Conservation (phyloP, 2,888 invertebrate species). For the Phengaris alcon region DNA sequence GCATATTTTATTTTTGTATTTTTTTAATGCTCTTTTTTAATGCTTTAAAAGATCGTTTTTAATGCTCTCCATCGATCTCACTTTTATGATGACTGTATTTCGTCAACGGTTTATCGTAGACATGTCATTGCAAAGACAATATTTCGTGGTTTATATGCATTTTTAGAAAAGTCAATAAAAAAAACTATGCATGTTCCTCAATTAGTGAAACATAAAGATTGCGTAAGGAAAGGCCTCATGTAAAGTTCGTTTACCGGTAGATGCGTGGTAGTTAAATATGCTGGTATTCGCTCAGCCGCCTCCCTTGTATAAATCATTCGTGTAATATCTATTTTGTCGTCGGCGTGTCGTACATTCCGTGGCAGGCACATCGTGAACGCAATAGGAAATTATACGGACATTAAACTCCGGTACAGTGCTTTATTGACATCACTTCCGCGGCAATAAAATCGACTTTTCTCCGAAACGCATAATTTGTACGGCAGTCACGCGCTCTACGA, state of each 20-base stretch:
- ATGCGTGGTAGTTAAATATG: not conserved
- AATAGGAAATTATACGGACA: conserved; percentile 72
- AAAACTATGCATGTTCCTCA: not conserved
- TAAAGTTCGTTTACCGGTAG: not conserved
- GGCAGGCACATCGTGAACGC: conserved; percentile 62
- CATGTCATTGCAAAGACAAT: no score
- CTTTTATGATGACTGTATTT: no score
- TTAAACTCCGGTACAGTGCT: conserved; percentile 73
- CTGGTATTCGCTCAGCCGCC: not conserved
- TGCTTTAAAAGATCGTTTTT: no score
- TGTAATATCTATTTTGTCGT: conserved; percentile 26
- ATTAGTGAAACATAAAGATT: conserved; percentile 9
- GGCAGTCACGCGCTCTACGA: conserved; percentile 75
- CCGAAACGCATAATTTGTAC: conserved; percentile 78
- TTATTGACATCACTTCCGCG: conserved; percentile 77
- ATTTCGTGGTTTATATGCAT: no score
- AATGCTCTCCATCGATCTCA: no score
- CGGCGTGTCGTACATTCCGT: conserved; percentile 49
- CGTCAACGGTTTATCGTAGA: no score
- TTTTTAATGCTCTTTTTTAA: no score
- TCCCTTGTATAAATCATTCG: conserved; percentile 16
- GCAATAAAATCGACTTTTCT: conserved; percentile 76
- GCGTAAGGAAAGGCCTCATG: not conserved
- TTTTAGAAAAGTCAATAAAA: no score
- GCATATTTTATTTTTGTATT: no score